Evolutionary conservation across 2,113 vertebrate genomes (phyloP).

Genomic region (Vombatus ursinus): DNA sequence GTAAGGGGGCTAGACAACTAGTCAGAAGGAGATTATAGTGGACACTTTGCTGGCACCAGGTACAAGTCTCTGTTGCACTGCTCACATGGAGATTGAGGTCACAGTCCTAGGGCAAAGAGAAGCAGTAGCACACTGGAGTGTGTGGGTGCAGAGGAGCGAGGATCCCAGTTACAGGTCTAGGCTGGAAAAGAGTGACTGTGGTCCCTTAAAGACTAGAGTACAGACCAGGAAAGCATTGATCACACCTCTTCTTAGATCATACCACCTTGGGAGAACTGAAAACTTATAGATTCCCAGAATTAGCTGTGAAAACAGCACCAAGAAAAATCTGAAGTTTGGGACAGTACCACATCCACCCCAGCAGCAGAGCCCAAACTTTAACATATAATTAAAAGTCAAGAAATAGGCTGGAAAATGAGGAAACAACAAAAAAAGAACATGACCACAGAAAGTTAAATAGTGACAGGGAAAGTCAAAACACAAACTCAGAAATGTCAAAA

Average conservation of each 20-base stretch:
- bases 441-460: background rate
- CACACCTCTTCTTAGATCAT: background rate
- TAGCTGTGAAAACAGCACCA: background rate
- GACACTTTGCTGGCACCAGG: no score
- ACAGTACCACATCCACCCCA: background rate
- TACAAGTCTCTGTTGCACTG: no score
- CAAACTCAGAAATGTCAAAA: background rate
- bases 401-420: background rate
- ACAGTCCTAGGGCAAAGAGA: no score
- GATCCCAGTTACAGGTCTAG: background rate
- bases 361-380: background rate
- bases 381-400: background rate
- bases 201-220: background rate
- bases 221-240: background rate
- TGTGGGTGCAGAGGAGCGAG: no score
- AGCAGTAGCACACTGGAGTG: no score
- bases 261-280: background rate
- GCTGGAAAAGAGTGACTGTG: background rate
- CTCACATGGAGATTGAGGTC: no score
- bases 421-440: background rate
- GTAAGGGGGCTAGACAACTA: no score
- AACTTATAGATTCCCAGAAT: background rate
- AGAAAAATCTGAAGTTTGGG: background rate
- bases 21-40: no score
- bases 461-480: background rate